These are phyloP conservation scores for Danio rerio DNA, from an alignment of 2,113 vertebrate species.

Conservation along the genomic window GRCz12tu NC_133193.1:48416001-48416500, in stretches of 20 bases:
- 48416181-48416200: not conserved
- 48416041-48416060: not conserved
- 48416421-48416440: not conserved
- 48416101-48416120: slow-evolving; percentile 44
- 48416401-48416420: too few relatives aligned
- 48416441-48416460: not conserved
- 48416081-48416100: not conserved
- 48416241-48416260: not conserved
- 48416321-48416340: not conserved
- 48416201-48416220: not conserved
- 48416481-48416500: not conserved
- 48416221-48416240: not conserved
- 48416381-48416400: too few relatives aligned
- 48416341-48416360: too few relatives aligned
- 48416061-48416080: not conserved
- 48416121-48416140: slow-evolving; percentile 51
- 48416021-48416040: not conserved
- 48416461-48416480: not conserved
- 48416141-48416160: slow-evolving; percentile 44
- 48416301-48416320: not conserved
- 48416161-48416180: not conserved
- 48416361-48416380: too few relatives aligned
- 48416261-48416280: not conserved
- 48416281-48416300: not conserved
- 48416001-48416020: not conserved